Evolutionary conservation across 1,140 invertebrate species (phyloP).

Genomic region (Phocides pigmalion): DNA sequence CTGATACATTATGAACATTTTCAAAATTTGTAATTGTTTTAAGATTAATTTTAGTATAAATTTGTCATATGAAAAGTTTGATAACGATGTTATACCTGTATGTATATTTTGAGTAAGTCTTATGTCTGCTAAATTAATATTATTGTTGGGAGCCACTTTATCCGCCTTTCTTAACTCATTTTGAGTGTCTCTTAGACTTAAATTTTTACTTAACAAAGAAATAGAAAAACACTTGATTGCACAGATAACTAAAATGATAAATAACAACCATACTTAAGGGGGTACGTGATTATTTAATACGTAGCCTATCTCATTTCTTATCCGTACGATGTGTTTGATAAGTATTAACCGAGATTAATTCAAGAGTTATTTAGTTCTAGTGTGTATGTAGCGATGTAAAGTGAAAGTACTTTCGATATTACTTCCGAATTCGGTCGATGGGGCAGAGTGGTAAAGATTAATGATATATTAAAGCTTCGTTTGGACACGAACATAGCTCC

Average conservation of each 20-base stretch:
- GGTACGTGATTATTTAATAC: too few species aligned
- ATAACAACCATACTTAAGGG: not conserved
- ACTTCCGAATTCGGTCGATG: slow-evolving; percentile 38
- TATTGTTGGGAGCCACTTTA: too few species aligned
- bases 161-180: too few species aligned
- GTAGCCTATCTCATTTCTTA: not conserved
- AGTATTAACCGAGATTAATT: slow-evolving; percentile 9
- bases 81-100: too few species aligned
- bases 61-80: too few species aligned
- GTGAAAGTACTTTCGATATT: slow-evolving; percentile 49
- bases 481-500: slow-evolving; percentile 27
- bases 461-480: slow-evolving; percentile 47
- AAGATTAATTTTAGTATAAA: too few species aligned
- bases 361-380: not conserved
- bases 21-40: too few species aligned
- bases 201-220: not conserved
- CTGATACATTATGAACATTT: too few species aligned
- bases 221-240: not conserved
- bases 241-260: not conserved
- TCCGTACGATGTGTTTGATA: not conserved
- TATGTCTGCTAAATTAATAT: too few species aligned
- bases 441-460: slow-evolving; percentile 44
- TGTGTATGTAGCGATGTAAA: slow-evolving; percentile 20
- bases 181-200: too few species aligned
- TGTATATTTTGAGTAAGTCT: too few species aligned